Conservation (phyloP, 2,888 invertebrate genomes). For the Loripinus fragilis region DNA sequence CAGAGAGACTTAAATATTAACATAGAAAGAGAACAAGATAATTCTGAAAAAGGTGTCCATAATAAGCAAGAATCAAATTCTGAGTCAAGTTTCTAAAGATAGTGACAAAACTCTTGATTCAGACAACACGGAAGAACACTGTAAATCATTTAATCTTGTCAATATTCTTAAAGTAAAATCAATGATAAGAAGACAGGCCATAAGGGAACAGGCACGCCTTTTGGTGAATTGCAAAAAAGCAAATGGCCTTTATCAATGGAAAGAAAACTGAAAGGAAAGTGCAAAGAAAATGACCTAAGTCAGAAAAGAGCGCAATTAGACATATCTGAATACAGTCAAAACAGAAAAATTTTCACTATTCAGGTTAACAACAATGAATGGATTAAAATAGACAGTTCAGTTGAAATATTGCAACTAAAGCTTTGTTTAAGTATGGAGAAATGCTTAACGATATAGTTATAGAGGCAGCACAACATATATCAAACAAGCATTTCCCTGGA, state of each 20-base stretch:
- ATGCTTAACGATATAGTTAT: background rate
- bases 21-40: background rate
- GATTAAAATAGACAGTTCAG: background rate
- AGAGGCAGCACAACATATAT: background rate
- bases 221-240: background rate
- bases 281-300: background rate
- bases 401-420: background rate
- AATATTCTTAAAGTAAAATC: background rate
- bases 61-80: background rate
- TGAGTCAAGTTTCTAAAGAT: background rate
- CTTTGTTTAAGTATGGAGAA: background rate
- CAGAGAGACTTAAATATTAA: background rate
- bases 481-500: background rate
- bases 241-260: background rate
- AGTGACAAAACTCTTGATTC: constrained; percentile 3
- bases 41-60: background rate
- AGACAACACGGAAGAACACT: background rate
- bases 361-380: background rate
- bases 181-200: background rate
- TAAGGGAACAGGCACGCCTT: background rate
- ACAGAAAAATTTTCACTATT: background rate
- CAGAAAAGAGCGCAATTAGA: background rate
- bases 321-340: background rate
- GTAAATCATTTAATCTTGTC: background rate
- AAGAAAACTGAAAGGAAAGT: background rate